phyloP scores from a whole-genome alignment of 2,113 vertebrate genomes.

The Pterophyllum scalare region DNA sequence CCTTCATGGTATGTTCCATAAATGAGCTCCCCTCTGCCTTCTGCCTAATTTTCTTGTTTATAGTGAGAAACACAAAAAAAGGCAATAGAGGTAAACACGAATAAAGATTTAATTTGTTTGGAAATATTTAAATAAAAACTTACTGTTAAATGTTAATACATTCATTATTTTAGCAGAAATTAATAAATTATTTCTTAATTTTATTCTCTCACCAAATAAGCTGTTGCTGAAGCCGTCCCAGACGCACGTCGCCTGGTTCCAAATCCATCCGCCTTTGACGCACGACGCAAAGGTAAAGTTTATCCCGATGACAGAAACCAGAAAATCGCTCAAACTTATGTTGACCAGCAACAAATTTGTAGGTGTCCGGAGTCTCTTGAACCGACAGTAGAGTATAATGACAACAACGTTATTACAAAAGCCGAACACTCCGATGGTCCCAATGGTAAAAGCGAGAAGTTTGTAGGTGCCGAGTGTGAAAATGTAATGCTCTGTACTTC shows the following conservation, averaged over 20 bases:
- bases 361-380: constrained; percentile 87
- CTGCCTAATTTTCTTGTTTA: neutral
- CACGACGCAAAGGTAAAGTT: constrained; percentile 89
- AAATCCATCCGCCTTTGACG: constrained; percentile 86
- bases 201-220: constrained; percentile 87
- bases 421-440: constrained; percentile 85
- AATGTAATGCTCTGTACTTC: constrained; percentile 58
- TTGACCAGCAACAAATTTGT: constrained; percentile 87
- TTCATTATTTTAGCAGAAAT: neutral
- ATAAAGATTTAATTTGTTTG: too few species aligned
- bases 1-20: neutral
- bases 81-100: neutral
- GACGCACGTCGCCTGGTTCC: constrained; percentile 85
- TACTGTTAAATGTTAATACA: neutral
- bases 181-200: neutral
- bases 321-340: constrained; percentile 88
- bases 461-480: constrained; percentile 87
- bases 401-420: constrained; percentile 88
- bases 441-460: constrained; percentile 86
- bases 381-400: constrained; percentile 86
- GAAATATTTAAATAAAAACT: neutral
- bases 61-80: neutral
- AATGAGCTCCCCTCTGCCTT: neutral
- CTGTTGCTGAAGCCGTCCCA: constrained; percentile 95
- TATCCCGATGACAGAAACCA: constrained; percentile 85